Conservation (phyloP, 2,888 invertebrate genomes). For the Limenitis arthemis region DNA sequence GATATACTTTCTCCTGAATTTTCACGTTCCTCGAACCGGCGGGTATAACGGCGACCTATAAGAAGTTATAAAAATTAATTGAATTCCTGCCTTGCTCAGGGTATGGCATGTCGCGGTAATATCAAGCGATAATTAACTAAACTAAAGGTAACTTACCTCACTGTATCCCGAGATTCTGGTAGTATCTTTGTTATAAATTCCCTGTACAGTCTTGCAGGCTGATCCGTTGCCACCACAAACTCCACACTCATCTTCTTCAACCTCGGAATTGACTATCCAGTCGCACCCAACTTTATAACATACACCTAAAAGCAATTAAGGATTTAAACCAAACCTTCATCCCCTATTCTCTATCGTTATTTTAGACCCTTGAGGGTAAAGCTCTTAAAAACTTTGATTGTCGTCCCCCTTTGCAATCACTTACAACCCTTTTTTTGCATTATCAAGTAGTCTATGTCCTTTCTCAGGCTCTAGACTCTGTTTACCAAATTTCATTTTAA, state of each 20-base stretch:
- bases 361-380: too few relatives aligned
- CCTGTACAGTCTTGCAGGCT: constrained; percentile 83
- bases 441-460: too few relatives aligned
- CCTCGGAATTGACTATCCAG: constrained; percentile 86
- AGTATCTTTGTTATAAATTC: constrained; percentile 77
- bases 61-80: not conserved
- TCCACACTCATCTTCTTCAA: constrained; percentile 88
- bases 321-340: too few relatives aligned
- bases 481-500: too few relatives aligned
- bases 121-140: too few relatives aligned
- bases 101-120: not conserved
- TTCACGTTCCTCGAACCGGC: constrained; percentile 84
- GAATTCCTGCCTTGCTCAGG: not conserved
- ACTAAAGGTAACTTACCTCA: constrained; percentile 46
- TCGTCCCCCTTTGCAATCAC: too few relatives aligned
- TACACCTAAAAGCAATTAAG: constrained; percentile 39
- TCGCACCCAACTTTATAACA: constrained; percentile 92
- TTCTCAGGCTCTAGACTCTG: too few relatives aligned
- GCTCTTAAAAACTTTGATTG: too few relatives aligned
- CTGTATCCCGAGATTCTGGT: constrained; percentile 70
- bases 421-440: too few relatives aligned
- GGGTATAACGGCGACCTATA: constrained; percentile 80
- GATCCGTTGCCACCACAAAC: constrained; percentile 89
- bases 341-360: too few relatives aligned
- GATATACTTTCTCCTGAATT: constrained; percentile 81